phyloP scores from a whole-genome alignment of 2,888 invertebrate species.

The Acrobasis repandana region DNA sequence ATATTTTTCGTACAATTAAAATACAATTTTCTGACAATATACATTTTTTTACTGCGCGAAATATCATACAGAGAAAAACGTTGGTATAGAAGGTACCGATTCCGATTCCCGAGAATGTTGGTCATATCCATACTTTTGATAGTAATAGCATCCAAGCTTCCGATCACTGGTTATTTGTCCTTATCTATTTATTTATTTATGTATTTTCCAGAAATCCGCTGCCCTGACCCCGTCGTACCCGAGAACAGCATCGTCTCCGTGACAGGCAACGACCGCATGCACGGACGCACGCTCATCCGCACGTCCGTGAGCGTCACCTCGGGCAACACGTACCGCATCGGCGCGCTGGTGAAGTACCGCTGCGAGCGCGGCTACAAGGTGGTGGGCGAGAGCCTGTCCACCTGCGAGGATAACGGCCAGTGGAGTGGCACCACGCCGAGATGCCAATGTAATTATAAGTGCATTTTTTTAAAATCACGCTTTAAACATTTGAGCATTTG shows the following conservation, averaged over 20 bases:
- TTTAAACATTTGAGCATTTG: too few relatives aligned
- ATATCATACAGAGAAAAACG: not conserved
- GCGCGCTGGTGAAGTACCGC: slow-evolving; percentile 92
- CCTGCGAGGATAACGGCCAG: slow-evolving; percentile 92
- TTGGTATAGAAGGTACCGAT: too few relatives aligned
- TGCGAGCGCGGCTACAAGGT: slow-evolving; percentile 96
- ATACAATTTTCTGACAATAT: too few relatives aligned
- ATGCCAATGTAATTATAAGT: slow-evolving; percentile 87
- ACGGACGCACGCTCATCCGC: slow-evolving; percentile 91
- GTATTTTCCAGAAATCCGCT: slow-evolving; percentile 88
- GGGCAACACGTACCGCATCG: slow-evolving; percentile 92
- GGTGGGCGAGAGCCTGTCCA: slow-evolving; percentile 91
- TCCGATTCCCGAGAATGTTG: too few relatives aligned
- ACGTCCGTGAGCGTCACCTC: slow-evolving; percentile 87
- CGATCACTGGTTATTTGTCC: too few relatives aligned
- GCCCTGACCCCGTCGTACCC: slow-evolving; percentile 91
- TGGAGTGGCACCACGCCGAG: slow-evolving; percentile 93
- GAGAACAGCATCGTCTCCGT: slow-evolving; percentile 94
- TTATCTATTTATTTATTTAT: too few relatives aligned
- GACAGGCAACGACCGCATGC: slow-evolving; percentile 95
- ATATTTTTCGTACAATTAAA: too few relatives aligned
- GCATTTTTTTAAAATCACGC: too few relatives aligned
- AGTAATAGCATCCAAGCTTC: too few relatives aligned
- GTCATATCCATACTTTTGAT: too few relatives aligned
- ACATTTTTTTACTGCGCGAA: too few relatives aligned